Conservation (phyloP, 2,113 vertebrate genomes). For the Columba livia region DNA sequence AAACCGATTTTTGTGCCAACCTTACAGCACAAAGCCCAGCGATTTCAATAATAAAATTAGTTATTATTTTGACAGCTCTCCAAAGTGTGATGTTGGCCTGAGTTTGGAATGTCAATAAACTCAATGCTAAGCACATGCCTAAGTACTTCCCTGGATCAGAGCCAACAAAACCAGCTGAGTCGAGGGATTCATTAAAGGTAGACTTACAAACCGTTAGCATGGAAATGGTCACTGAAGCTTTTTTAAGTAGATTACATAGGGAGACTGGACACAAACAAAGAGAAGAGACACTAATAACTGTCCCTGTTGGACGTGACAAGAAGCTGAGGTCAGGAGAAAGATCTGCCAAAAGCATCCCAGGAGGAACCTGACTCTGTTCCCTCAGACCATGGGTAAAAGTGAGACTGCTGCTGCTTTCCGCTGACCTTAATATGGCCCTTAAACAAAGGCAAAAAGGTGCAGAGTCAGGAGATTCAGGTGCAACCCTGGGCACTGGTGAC, state of each 20-base stretch:
- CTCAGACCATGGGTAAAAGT: not conserved
- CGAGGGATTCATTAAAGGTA: not conserved
- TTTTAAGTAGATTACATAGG: not conserved
- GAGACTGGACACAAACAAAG: not conserved
- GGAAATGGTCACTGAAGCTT: not conserved
- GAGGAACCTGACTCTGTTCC: not conserved
- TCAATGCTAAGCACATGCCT: not conserved
- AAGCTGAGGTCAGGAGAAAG: not conserved
- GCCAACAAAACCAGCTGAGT: slow-evolving; percentile 2
- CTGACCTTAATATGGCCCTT: not conserved
- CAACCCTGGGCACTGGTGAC: not conserved
- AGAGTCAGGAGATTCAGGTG: not conserved
- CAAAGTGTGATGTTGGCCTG: not conserved
- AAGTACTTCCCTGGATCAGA: slow-evolving; percentile 2
- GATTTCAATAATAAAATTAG: slow-evolving; percentile 40
- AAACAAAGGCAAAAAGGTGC: not conserved
- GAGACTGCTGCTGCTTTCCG: not conserved
- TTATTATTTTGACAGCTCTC: slow-evolving; percentile 29
- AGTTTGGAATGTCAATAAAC: not conserved
- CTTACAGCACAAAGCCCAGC: not conserved
- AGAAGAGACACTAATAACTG: not conserved
- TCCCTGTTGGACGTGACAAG: not conserved
- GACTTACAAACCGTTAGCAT: not conserved
- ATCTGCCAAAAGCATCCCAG: not conserved
- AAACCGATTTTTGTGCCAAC: not conserved